Evolutionary conservation across 2,113 vertebrate genomes (phyloP).

Genomic region (Carollia perspicillata): DNA sequence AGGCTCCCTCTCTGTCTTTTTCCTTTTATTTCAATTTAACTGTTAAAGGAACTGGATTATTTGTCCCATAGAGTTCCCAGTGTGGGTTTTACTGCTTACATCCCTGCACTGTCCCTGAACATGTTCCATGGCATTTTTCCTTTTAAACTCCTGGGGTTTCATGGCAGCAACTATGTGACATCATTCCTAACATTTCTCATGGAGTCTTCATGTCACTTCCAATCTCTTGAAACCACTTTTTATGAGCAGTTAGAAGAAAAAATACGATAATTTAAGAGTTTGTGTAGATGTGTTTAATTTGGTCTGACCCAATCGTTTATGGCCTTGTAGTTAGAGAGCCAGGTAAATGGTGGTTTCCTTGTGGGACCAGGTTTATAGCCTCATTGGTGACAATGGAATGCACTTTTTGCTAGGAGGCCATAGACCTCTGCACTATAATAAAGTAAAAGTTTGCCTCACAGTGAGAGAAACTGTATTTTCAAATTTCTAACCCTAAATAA

Average conservation of each 20-base stretch:
- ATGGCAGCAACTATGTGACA: background rate
- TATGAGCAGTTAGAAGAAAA: background rate
- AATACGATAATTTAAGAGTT: background rate
- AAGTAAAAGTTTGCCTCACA: constrained; percentile 24
- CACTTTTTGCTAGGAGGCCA: background rate
- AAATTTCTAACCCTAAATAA: background rate
- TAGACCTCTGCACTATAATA: background rate
- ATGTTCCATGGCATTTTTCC: background rate
- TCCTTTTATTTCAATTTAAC: background rate
- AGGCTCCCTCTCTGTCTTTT: background rate
- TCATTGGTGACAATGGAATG: background rate
- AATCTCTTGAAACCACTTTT: background rate
- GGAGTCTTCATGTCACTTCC: background rate
- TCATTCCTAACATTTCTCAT: background rate
- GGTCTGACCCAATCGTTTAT: background rate
- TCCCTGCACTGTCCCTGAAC: background rate
- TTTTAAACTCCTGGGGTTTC: background rate
- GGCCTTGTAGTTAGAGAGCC: background rate
- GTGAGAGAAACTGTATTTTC: background rate
- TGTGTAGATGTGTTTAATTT: background rate
- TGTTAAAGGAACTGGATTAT: background rate
- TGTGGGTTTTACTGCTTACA: background rate
- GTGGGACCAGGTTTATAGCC: background rate
- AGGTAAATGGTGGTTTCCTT: background rate
- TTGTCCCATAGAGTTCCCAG: background rate